Evolutionary conservation across 2,888 invertebrate genomes (phyloP), one percentile per base, ranked within the genome.

Genomic region (Melolontha melolontha): DNA sequence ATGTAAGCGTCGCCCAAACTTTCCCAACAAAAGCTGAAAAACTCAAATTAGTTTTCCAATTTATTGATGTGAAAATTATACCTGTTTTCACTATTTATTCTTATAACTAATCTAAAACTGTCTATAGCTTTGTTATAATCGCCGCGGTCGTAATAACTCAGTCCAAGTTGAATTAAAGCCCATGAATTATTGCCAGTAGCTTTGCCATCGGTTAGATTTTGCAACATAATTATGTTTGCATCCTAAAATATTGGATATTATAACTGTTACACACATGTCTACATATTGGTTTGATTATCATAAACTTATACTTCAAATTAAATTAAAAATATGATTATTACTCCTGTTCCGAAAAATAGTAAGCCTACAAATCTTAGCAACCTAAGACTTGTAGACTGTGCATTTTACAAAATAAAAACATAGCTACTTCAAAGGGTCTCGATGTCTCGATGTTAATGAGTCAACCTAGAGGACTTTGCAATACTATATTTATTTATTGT

Each of bases 1-100:
- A 91, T 88, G 82, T 97, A 97, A 0, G 95, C 94, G 86, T 97
- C 97, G 42, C 93, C 97, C 73, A 97, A 84, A 72, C 93, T 91
- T 83, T 96, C 96, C 92, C 95, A 96, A 73, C 92, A 86, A 74
- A 88, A 84, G 67, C 87, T 87, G 67, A 51, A 80, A 77, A 14
- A 50, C 42, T 59, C 12, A 27, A 47, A 14, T 16, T 11, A 17
- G 29, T 11, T n/a, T 40, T 40, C 12, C 8, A 0, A 16, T 39
- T 27, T 59, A 54, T 49, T 0, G 39, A 12, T 1, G 7, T 12
- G 12, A n/a, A 14, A 22, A 57, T 5, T 12, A 11, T 85, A 90
- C 86, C 89, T 87, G 82, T 95, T 91, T 70, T 85, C 85, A 8
- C 90, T 86, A 78, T 92, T 89, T 55, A 84, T 83, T 80, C 92